A percentile compares a stretch with the other conserved stretches of the same genome.
These are phyloP conservation scores for Vicugna pacos DNA, from an alignment of 2,113 vertebrate genomes.

Conservation along the genomic window DNA sequence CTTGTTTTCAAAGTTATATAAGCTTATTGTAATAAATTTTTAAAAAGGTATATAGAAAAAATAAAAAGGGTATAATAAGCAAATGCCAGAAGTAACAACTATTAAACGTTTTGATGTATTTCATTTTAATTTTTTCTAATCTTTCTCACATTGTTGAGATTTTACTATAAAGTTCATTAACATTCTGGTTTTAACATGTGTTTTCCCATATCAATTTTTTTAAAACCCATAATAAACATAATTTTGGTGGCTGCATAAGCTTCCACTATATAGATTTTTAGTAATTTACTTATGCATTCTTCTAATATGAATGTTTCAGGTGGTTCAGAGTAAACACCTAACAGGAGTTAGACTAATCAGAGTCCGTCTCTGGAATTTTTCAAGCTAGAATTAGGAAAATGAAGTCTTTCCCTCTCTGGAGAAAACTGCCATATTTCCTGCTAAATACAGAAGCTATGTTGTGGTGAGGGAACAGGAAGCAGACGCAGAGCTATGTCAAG, in stretches of 20 bases:
- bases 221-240: not conserved
- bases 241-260: not conserved
- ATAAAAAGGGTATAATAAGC: not conserved
- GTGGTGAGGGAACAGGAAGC: not conserved
- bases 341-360: not conserved
- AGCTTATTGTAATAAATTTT: constrained; percentile 1
- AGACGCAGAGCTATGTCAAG: not conserved
- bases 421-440: not conserved
- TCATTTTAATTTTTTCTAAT: not conserved
- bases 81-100: not conserved
- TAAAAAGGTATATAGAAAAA: not conserved
- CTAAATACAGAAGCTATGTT: not conserved
- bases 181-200: constrained; percentile 10
- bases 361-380: constrained; percentile 12
- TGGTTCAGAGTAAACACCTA: not conserved
- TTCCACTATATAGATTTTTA: not conserved
- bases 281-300: not conserved
- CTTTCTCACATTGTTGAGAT: not conserved
- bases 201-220: not conserved
- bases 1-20: constrained; percentile 55
- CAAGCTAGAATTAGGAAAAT: constrained; percentile 44
- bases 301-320: not conserved
- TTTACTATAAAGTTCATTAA: constrained; percentile 1
- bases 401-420: not conserved
- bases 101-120: not conserved